Percentiles rank a stretch among this genome's conserved stretches.
Conservation (phyloP, 2,113 vertebrate genomes). For the Numenius arquata region DNA sequence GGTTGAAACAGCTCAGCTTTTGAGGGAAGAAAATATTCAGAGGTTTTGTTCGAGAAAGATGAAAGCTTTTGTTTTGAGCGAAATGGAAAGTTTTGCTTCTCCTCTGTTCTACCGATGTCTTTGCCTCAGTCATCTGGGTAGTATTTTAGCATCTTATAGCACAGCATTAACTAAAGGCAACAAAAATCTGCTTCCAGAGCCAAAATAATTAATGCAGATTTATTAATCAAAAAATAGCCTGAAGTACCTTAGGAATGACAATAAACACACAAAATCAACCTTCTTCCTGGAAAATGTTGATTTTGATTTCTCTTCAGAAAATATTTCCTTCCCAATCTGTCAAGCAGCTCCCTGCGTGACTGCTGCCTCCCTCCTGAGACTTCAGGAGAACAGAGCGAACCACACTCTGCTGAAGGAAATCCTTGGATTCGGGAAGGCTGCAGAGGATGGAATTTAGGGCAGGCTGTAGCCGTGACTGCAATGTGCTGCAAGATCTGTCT, state of each 20-base stretch:
- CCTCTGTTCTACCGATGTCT: not conserved
- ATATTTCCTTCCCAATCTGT: not conserved
- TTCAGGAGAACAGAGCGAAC: not conserved
- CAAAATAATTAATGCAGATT: not conserved
- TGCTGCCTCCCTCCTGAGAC: not conserved
- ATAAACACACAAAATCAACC: not conserved
- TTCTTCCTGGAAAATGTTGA: not conserved
- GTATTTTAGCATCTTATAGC: not conserved
- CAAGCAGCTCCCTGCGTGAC: not conserved
- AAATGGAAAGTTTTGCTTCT: conserved; percentile 23
- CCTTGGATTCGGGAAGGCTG: not conserved
- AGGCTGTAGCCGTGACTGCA: not conserved
- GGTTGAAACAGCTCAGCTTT: conserved; percentile 12
- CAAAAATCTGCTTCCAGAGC: not conserved
- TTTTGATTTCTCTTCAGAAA: not conserved
- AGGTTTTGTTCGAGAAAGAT: not conserved
- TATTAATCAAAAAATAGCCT: not conserved
- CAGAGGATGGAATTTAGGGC: not conserved
- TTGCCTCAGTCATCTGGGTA: not conserved
- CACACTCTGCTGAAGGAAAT: not conserved
- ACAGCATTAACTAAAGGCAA: not conserved
- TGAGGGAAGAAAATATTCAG: not conserved
- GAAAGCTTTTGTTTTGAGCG: not conserved
- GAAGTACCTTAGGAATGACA: not conserved
- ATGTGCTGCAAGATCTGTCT: not conserved